Evolutionary conservation across 2,797 vertebrate genomes (phyloP).

Genomic region (Amazona finschi): DNA sequence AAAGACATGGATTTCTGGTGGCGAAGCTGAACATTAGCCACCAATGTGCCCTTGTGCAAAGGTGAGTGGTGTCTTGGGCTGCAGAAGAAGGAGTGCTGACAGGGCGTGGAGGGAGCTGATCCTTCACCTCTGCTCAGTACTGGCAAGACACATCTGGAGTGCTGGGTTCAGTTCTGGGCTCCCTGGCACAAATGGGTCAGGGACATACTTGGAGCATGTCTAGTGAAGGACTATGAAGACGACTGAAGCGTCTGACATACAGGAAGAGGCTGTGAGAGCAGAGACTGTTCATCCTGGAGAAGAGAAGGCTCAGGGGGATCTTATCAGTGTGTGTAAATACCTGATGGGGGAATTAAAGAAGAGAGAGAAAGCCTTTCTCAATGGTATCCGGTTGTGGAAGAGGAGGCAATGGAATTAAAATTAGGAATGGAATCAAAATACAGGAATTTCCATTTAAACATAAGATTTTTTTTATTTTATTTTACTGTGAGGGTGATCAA

Average conservation of each 20-base stretch:
- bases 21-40: not conserved
- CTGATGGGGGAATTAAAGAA: not conserved
- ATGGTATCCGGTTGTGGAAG: not conserved
- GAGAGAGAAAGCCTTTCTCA: not conserved
- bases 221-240: not conserved
- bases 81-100: not conserved
- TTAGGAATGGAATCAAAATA: not conserved
- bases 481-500: not conserved
- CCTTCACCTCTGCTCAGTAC: not conserved
- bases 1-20: not conserved
- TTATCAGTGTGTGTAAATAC: not conserved
- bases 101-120: not conserved
- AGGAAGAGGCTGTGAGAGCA: not conserved
- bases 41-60: not conserved
- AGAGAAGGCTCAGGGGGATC: not conserved
- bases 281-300: not conserved
- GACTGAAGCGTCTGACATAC: not conserved
- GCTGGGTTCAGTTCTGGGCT: not conserved
- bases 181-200: not conserved
- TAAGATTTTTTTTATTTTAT: not conserved
- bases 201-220: not conserved
- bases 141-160: not conserved
- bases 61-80: not conserved
- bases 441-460: not conserved
- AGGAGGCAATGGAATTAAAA: not conserved